Percentiles rank a stretch among this genome's conserved stretches.
These are phyloP conservation scores for Vespertilio murinus DNA, from an alignment of 2,797 vertebrate genomes.

Conservation along the genomic window DNA sequence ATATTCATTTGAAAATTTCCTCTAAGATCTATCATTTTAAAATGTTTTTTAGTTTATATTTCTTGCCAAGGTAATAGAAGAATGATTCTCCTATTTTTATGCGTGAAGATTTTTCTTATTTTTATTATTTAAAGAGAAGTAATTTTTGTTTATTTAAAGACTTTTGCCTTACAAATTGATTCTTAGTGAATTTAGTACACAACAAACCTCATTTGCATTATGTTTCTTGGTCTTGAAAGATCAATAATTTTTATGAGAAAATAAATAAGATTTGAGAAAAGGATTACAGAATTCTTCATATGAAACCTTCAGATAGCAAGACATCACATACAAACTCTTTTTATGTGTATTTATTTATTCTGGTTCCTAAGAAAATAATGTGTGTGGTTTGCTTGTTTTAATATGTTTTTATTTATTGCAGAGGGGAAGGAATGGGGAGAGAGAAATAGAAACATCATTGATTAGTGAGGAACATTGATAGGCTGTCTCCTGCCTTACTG, in stretches of 20 bases:
- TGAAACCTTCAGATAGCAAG: slow-evolving; percentile 44
- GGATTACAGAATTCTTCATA: not conserved
- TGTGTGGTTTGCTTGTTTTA: no score
- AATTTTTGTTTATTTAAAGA: slow-evolving; percentile 2
- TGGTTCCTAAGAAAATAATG: slow-evolving; percentile 13
- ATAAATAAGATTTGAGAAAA: not conserved
- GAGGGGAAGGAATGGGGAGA: no score
- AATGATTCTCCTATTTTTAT: not conserved
- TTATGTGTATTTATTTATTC: not conserved
- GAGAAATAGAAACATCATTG: no score
- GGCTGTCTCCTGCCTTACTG: no score
- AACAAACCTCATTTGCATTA: slow-evolving; percentile 23
- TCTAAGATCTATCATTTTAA: slow-evolving; percentile 15
- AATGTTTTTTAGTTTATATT: slow-evolving; percentile 30
- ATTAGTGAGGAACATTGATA: no score
- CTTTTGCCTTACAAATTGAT: slow-evolving; percentile 30
- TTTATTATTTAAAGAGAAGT: not conserved
- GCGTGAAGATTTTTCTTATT: not conserved
- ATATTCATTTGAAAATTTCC: not conserved
- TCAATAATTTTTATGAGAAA: not conserved
- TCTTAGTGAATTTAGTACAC: not conserved
- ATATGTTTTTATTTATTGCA: no score
- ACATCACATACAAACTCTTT: slow-evolving; percentile 35
- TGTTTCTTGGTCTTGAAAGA: slow-evolving; percentile 8
- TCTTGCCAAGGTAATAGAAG: not conserved